A percentile compares a stretch with the other conserved stretches of the same genome.
phyloP scores from a whole-genome alignment of 2,888 invertebrate genomes.

The Coenonympha arcania region DNA sequence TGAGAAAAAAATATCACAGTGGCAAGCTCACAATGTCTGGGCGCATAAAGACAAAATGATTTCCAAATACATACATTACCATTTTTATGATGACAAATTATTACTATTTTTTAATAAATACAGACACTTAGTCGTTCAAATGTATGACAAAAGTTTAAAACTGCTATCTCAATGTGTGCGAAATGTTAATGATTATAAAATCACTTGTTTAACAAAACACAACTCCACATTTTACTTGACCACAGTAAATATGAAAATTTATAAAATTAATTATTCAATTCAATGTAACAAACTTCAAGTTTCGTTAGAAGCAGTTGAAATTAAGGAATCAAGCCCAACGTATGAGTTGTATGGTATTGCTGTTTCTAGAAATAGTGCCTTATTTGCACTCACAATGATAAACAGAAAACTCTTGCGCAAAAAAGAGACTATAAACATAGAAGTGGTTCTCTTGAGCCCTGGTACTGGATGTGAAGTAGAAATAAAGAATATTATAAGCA shows the following conservation, averaged over 20 bases:
- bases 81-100: conserved; percentile 34
- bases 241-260: conserved; percentile 48
- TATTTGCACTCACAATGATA: conserved; percentile 40
- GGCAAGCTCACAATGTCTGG: conserved; percentile 41
- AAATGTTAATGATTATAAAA: conserved; percentile 54
- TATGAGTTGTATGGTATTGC: conserved; percentile 42
- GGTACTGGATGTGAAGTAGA: conserved; percentile 34
- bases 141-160: conserved; percentile 40
- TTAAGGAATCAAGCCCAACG: conserved; percentile 40
- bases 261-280: conserved; percentile 37
- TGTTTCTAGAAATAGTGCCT: conserved; percentile 42
- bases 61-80: conserved; percentile 36
- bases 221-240: conserved; percentile 37
- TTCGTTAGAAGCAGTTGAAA: conserved; percentile 30
- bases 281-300: conserved; percentile 31
- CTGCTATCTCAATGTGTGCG: conserved; percentile 41
- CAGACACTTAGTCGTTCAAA: conserved; percentile 49
- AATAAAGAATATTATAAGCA: conserved; percentile 38
- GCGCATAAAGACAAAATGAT: conserved; percentile 52
- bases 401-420: conserved; percentile 44
- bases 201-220: conserved; percentile 40
- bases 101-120: conserved; percentile 51
- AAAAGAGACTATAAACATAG: conserved; percentile 43
- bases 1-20: conserved; percentile 30
- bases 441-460: conserved; percentile 40